These are phyloP conservation scores for Vesta saturnalis DNA, from an alignment of 2,888 invertebrate species.

Conservation along the genomic window DNA sequence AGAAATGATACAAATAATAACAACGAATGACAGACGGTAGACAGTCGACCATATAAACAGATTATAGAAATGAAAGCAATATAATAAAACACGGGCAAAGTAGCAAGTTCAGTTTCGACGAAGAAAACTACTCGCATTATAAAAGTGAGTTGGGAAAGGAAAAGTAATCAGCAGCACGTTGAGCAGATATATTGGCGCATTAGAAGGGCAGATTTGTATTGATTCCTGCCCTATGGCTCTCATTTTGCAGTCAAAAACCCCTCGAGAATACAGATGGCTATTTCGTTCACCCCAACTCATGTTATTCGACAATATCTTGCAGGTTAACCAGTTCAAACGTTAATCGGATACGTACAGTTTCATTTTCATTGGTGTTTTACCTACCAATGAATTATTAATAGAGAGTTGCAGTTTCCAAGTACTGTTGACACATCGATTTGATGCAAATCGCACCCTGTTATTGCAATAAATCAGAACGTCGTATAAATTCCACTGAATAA, in stretches of 20 bases:
- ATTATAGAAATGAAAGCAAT: conserved; percentile 45
- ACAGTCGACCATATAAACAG: conserved; percentile 44
- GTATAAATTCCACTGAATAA: conserved; percentile 30
- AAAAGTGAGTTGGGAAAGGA: conserved; percentile 49
- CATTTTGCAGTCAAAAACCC: conserved; percentile 40
- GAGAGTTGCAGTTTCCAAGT: conserved; percentile 17
- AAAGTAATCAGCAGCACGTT: conserved; percentile 54
- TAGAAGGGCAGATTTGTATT: conserved; percentile 52
- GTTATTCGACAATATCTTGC: conserved; percentile 31
- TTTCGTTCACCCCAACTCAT: conserved; percentile 26
- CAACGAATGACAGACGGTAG: conserved; percentile 37
- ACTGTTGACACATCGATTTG: conserved; percentile 24
- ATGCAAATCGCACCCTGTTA: conserved; percentile 28
- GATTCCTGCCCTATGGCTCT: conserved; percentile 44
- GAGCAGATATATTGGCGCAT: conserved; percentile 52
- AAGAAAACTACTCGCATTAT: conserved; percentile 45
- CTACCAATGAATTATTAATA: conserved; percentile 28
- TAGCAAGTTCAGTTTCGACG: conserved; percentile 43
- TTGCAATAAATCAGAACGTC: conserved; percentile 27
- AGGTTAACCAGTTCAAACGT: conserved; percentile 29
- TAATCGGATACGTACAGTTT: conserved; percentile 19
- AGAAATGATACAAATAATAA: conserved; percentile 41
- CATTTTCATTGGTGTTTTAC: conserved; percentile 23
- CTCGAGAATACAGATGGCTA: conserved; percentile 37
- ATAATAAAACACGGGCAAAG: conserved; percentile 44